Conservation (phyloP, 2,888 invertebrate genomes). For the Podotricha telesiphe region DNA sequence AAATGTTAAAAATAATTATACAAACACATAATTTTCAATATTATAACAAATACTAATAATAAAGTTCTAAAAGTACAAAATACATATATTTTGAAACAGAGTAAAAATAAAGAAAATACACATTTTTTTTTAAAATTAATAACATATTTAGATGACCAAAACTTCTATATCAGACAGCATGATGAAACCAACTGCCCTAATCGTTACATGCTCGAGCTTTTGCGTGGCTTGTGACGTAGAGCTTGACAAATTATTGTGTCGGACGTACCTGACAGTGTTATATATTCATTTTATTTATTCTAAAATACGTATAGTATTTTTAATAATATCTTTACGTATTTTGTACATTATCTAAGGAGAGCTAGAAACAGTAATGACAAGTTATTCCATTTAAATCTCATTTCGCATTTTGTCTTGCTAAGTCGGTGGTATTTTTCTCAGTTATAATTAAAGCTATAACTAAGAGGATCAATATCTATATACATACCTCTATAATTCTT, state of each 20-base stretch:
- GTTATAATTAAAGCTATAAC: no score
- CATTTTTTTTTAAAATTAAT: no score
- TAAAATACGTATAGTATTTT: not conserved
- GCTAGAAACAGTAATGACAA: no score
- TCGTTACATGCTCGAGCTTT: slow-evolving; percentile 10
- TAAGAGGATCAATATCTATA: no score
- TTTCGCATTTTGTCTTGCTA: no score
- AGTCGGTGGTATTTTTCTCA: no score
- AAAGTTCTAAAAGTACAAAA: no score
- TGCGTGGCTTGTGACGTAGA: slow-evolving; percentile 10
- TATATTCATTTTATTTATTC: slow-evolving; percentile 13
- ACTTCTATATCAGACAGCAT: slow-evolving; percentile 5
- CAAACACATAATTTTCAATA: no score
- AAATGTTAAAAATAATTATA: no score
- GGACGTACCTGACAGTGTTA: not conserved
- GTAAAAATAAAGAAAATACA: not conserved
- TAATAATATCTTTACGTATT: not conserved
- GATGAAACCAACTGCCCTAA: slow-evolving; percentile 22
- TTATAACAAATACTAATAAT: no score
- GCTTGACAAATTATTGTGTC: slow-evolving; percentile 21
- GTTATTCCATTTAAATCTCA: no score
- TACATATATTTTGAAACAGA: not conserved
- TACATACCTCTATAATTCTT: no score
- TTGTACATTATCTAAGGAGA: not conserved
- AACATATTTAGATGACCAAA: not conserved